phyloP scores from a whole-genome alignment of 2,113 vertebrate species.

The Microcebus lehilahytsara region DNA sequence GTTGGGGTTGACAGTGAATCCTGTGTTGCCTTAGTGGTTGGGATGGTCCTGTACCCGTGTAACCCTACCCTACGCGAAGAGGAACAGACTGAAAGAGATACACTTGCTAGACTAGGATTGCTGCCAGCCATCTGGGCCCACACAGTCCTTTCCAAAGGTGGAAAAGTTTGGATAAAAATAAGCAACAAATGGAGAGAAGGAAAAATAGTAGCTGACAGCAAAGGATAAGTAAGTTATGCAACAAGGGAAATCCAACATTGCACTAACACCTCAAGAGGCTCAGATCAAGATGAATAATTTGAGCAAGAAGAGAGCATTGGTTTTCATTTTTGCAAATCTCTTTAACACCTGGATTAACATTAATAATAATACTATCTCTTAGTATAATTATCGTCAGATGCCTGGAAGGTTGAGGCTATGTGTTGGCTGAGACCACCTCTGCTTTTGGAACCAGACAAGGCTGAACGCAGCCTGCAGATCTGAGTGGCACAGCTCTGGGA shows the following conservation, averaged over 20 bases:
- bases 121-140: background rate
- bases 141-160: background rate
- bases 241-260: background rate
- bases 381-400: background rate
- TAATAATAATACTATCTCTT: background rate
- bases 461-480: background rate
- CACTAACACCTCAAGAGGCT: background rate
- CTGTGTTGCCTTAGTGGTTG: background rate
- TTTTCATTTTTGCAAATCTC: too few relatives aligned
- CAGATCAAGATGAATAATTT: background rate
- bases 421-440: background rate
- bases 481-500: background rate
- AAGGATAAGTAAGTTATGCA: background rate
- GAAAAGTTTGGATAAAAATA: background rate
- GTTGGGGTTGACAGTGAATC: background rate
- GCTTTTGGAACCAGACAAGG: background rate
- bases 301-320: too few relatives aligned
- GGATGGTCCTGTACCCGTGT: background rate
- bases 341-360: too few relatives aligned
- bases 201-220: background rate
- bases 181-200: background rate
- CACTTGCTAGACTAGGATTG: background rate
- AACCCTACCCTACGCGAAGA: background rate
- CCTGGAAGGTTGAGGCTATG: background rate
- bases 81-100: background rate